Base-by-base conservation (phyloP, 37 sponge, comb jelly and placozoan species). In the Eunapius fragilis region DNA sequence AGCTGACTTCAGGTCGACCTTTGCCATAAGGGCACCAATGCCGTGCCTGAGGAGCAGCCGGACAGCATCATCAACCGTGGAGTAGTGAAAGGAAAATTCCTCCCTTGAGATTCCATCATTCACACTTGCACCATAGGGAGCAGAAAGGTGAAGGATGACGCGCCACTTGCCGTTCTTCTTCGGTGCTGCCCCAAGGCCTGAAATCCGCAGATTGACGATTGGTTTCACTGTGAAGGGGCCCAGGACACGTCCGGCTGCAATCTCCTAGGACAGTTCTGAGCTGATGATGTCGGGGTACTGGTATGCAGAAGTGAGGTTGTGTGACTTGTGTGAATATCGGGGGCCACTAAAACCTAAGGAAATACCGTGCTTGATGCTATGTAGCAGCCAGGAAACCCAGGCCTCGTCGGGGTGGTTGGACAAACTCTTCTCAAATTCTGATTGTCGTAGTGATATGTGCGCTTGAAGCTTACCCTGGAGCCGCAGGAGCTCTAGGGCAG, bases 121-220 rank as follows among this genome's bases (percentile, higher is more conserved):
- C 27, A 87, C 49, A 33, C 88, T 82, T 12, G 37, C 2, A 28
- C 87, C 87, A 30, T 33, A 31, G 5, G 87, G 87, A 37, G 87
- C 80, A n/a, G 82, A 87, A 6, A 81, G 76, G 82, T 87, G 82
- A 28, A 67, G 48, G 22, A 87, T 81, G 23, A 87, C 25, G 0
- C 88, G 34, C 88, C 88, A 87, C 23, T 82, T 37, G 12, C 88
- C 88, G 36, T 82, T 75, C 3, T 80, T 74, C 41, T 87, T 87
- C 5, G 87, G 87, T 48, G 80, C 74, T 25, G 68, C 45, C 26
- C 87, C 87, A 14, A 86, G 31, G 28, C 85, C 77, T 28, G 85
- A 86, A 27, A 47, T 26, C 25, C 71, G 71, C 0, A 86, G 50
- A 37, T 86, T 78, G 27, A 28, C 74, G 2, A 71, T 26, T 2